phyloP scores from a whole-genome alignment of 2,113 vertebrate genomes.

The Ctenomys sociabilis region DNA sequence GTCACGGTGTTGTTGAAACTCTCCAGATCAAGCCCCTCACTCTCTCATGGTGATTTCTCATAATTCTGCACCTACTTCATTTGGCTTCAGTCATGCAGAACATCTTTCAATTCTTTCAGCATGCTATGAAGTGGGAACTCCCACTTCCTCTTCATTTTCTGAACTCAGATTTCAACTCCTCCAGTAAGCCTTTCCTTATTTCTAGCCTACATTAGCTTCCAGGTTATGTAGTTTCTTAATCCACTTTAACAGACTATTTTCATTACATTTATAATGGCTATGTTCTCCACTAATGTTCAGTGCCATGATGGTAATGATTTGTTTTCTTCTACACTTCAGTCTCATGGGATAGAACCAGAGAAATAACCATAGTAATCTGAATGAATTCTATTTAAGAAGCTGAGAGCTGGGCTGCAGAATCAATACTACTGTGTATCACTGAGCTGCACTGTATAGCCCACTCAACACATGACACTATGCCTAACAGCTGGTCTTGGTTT shows the following conservation, averaged over 20 bases:
- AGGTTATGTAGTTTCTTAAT: neutral
- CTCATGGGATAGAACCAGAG: neutral
- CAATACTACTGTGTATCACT: neutral
- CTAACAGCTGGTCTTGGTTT: neutral
- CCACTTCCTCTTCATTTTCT: slow-evolving; percentile 32
- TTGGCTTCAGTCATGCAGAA: neutral
- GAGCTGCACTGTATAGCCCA: neutral
- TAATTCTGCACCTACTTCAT: neutral
- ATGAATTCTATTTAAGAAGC: neutral
- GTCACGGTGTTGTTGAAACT: neutral
- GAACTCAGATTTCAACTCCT: neutral
- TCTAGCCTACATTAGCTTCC: neutral
- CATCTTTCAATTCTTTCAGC: neutral
- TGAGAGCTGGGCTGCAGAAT: neutral
- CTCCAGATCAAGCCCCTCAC: neutral
- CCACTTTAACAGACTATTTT: neutral
- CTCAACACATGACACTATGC: neutral
- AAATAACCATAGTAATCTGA: neutral
- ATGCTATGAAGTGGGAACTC: neutral
- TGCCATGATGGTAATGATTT: neutral
- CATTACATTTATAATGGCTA: neutral
- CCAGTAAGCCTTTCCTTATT: neutral
- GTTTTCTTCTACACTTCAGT: neutral
- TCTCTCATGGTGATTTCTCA: neutral
- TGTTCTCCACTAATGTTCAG: neutral